Evolutionary conservation across 2,113 vertebrate genomes (phyloP).

Genomic region (Oophaga pumilio): DNA sequence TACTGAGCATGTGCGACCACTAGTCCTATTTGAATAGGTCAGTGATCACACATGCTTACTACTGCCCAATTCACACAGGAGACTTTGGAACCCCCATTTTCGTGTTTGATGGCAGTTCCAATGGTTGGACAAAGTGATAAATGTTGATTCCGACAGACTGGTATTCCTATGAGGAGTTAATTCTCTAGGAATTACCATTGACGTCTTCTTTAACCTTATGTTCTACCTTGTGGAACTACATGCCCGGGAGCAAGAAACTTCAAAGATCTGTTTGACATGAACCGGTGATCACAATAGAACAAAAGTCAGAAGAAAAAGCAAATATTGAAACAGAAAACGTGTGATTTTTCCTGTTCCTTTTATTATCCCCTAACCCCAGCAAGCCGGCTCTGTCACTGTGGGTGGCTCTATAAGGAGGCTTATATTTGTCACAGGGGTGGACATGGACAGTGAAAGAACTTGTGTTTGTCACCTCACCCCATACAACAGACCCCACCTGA

Average conservation of each 20-base stretch:
- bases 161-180: not conserved
- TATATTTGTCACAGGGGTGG: not conserved
- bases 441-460: too few relatives aligned
- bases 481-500: too few relatives aligned
- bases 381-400: not conserved
- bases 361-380: not conserved
- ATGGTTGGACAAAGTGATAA: too few relatives aligned
- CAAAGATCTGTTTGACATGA: not conserved
- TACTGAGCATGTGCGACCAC: too few relatives aligned
- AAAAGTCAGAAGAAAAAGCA: conserved; percentile 9
- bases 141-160: not conserved
- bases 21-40: too few relatives aligned
- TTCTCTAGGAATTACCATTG: not conserved
- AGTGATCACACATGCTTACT: too few relatives aligned
- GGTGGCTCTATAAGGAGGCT: not conserved
- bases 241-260: not conserved
- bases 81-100: too few relatives aligned
- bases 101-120: too few relatives aligned
- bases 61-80: too few relatives aligned
- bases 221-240: not conserved
- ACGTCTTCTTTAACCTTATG: not conserved
- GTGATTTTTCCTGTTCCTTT: conserved; percentile 7
- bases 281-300: not conserved
- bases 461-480: too few relatives aligned
- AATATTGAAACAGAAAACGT: conserved; percentile 29